A percentile compares a stretch with the other conserved stretches of the same genome.
phyloP scores from a whole-genome alignment of 2,113 vertebrate species.

The Hypomesus transpacificus region DNA sequence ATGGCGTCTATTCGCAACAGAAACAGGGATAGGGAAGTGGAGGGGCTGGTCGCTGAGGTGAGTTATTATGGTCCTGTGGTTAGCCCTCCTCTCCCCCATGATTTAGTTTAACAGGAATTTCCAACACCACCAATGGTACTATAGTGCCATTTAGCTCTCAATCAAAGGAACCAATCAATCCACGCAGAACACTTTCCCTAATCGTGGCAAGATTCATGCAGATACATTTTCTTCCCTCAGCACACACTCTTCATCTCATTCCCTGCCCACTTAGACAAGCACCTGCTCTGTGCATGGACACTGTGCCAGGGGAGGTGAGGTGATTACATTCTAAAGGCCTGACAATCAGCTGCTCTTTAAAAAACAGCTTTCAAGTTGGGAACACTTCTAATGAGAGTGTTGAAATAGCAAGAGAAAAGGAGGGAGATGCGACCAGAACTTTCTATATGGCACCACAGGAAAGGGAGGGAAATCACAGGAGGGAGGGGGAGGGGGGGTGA shows the following conservation, averaged over 20 bases:
- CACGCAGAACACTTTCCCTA: no score
- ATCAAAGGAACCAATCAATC: background rate
- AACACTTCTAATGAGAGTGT: slow-evolving; percentile 26
- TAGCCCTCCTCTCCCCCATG: background rate
- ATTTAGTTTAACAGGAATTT: background rate
- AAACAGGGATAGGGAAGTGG: background rate
- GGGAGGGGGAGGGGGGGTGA: no score
- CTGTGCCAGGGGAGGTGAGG: slow-evolving; percentile 14
- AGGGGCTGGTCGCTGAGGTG: background rate
- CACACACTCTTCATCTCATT: background rate
- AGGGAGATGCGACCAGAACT: background rate
- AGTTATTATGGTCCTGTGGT: background rate
- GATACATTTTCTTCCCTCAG: slow-evolving; percentile 1
- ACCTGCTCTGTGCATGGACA: background rate
- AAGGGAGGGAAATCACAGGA: slow-evolving; percentile 24
- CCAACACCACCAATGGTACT: background rate
- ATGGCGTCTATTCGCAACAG: slow-evolving; percentile 29
- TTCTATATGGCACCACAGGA: background rate
- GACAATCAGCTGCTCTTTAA: slow-evolving; percentile 28
- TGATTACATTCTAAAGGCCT: slow-evolving; percentile 37
- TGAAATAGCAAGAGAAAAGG: slow-evolving; percentile 17
- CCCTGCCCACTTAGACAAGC: background rate
- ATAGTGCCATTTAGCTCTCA: background rate
- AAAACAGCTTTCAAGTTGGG: slow-evolving; percentile 1
- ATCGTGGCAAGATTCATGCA: background rate